Percentiles rank a stretch among this genome's conserved stretches.
phyloP scores from a whole-genome alignment of 2,113 vertebrate genomes.

The Piaya cayana region DNA sequence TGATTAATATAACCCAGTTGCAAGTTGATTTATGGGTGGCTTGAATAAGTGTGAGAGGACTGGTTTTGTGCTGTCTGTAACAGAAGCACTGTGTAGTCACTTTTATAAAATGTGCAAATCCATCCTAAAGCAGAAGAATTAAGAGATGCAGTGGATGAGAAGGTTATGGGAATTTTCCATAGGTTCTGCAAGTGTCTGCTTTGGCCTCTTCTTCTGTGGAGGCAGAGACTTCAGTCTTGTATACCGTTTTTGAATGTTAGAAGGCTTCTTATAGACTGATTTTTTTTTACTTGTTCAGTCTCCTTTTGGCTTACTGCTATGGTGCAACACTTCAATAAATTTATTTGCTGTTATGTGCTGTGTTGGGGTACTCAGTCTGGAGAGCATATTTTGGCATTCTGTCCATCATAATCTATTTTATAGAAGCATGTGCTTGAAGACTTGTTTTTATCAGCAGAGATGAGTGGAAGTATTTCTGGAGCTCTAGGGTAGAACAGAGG shows the following conservation, averaged over 20 bases:
- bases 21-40: neutral
- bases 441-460: neutral
- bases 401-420: neutral
- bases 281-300: neutral
- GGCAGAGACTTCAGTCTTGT: neutral
- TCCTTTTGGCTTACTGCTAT: neutral
- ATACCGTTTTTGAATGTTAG: neutral
- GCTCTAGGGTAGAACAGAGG: neutral
- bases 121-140: neutral
- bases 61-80: neutral
- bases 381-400: neutral
- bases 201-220: fast-evolving
- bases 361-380: neutral
- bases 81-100: neutral
- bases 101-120: neutral
- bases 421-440: neutral
- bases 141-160: neutral
- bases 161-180: neutral
- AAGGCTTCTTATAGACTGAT: neutral
- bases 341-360: neutral
- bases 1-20: conserved; percentile 24
- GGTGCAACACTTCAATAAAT: neutral
- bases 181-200: neutral
- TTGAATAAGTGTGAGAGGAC: neutral
- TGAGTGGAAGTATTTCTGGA: neutral